These are phyloP conservation scores for Epinotia brunnichana DNA, from an alignment of 2,888 invertebrate genomes.

Conservation along the genomic window DNA sequence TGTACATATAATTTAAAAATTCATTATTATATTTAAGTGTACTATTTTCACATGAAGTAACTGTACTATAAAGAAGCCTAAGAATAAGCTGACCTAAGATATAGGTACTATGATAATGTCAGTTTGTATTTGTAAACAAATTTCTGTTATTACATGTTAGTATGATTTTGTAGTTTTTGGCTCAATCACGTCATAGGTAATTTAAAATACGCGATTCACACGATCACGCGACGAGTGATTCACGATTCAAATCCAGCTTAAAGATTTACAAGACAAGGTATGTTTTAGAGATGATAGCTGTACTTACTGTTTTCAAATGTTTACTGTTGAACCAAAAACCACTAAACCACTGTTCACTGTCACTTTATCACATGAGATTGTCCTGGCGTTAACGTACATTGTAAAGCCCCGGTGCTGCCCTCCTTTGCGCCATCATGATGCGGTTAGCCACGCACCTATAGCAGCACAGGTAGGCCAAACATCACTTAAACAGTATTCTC, in stretches of 20 bases:
- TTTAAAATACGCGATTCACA: no score
- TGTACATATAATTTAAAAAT: constrained; percentile 35
- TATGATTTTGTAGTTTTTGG: constrained; percentile 27
- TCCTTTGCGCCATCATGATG: constrained; percentile 84
- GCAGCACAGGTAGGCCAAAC: constrained; percentile 93
- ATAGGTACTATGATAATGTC: constrained; percentile 45
- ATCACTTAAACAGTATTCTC: constrained; percentile 97
- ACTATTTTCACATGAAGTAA: constrained; percentile 56
- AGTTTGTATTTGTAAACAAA: constrained; percentile 38
- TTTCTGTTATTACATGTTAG: constrained; percentile 9
- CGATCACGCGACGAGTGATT: neutral
- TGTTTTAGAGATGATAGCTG: neutral
- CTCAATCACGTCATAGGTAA: neutral
- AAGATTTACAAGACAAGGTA: no score
- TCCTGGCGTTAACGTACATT: constrained; percentile 67
- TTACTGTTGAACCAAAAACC: constrained; percentile 14
- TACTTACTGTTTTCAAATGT: constrained; percentile 8
- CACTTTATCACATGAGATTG: constrained; percentile 40
- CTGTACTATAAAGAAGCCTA: constrained; percentile 50
- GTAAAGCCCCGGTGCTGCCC: constrained; percentile 86
- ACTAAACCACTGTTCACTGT: constrained; percentile 24
- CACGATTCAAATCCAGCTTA: no score
- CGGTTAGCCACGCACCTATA: constrained; percentile 88
- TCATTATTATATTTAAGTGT: constrained; percentile 10
- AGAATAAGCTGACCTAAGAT: constrained; percentile 56